Evolutionary conservation across 2,888 invertebrate genomes (phyloP), one percentile per base, ranked within the genome.

Genomic region (Chrysina gloriosa): DNA sequence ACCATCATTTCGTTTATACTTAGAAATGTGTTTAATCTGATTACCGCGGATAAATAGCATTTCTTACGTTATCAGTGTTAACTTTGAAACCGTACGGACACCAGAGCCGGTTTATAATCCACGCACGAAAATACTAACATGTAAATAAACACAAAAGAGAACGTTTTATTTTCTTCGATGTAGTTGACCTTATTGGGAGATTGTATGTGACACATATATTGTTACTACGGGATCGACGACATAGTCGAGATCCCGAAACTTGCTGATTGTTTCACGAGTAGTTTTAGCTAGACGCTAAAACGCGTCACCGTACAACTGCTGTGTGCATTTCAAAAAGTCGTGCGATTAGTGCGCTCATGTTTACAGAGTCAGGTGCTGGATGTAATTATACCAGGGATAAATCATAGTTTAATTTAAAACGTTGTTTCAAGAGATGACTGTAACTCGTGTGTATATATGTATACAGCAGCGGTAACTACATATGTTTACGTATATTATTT

Each of bases 21-120:
- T 21, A 56, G 58, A 66, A 66, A 47, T 31, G 14, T 31, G 58
- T 19, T 31, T 58, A 66, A 66, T 58, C 45, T 47, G 66, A 66
- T 58, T 66, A 66, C 27, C 7, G 23, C 11, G 56, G 65, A 47
- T 54, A 39, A 54, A 56, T 47, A 25, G 56, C 45, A 34, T 31
- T 19, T 56, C 48, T 21, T 56, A 23, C 25, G 56, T 25, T 66
- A 54, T 66, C 42, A 42, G 27, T 42, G 16, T 61, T 61, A 61
- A 61, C 19, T 61, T 61, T 42, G 45, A 21, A 31, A 31, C n/a
- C 7, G 36, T 9, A 23, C 36, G 14, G 19, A 6, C 14, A 27
- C 36, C 36, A 61, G 27, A 29, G 21, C n/a, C 25, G 29, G 42
- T 14, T 27, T 56, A 21, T 11, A 36, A 4, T 23, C 21, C 19